A percentile compares a stretch with the other conserved stretches of the same genome.
Evolutionary conservation across 2,888 invertebrate species (phyloP).

Genomic region (Morpho achilles): DNA sequence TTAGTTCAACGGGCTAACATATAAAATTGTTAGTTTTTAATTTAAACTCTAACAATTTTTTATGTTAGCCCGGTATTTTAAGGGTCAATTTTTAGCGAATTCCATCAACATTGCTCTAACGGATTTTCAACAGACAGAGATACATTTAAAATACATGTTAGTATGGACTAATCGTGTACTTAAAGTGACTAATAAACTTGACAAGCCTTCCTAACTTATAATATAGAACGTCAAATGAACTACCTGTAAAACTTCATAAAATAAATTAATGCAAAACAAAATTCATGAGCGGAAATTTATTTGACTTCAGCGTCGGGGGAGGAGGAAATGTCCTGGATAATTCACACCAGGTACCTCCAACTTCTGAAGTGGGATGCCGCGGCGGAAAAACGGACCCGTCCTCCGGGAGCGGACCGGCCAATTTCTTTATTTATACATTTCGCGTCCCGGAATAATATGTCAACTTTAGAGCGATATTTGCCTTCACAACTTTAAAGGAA

Average conservation of each 20-base stretch:
- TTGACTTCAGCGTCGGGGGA: constrained; percentile 22
- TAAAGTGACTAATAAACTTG: too few species aligned
- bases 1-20: too few species aligned
- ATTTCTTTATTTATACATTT: constrained; percentile 12
- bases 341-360: constrained; percentile 18
- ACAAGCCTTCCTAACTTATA: not conserved
- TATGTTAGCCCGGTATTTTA: too few species aligned
- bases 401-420: constrained; percentile 6
- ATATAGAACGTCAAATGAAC: constrained; percentile 3
- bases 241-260: constrained; percentile 14
- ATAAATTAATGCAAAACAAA: constrained; percentile 17
- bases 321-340: constrained; percentile 20
- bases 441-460: not conserved
- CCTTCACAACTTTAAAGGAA: too few species aligned
- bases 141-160: too few species aligned
- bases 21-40: too few species aligned
- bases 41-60: too few species aligned
- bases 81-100: too few species aligned
- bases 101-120: too few species aligned
- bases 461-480: not conserved
- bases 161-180: too few species aligned
- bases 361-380: constrained; percentile 16
- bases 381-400: constrained; percentile 9
- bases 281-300: constrained; percentile 21
- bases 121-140: too few species aligned